These are phyloP conservation scores for Gasteruption jaculator DNA, from an alignment of 2,888 invertebrate species.

Conservation along the genomic window DNA sequence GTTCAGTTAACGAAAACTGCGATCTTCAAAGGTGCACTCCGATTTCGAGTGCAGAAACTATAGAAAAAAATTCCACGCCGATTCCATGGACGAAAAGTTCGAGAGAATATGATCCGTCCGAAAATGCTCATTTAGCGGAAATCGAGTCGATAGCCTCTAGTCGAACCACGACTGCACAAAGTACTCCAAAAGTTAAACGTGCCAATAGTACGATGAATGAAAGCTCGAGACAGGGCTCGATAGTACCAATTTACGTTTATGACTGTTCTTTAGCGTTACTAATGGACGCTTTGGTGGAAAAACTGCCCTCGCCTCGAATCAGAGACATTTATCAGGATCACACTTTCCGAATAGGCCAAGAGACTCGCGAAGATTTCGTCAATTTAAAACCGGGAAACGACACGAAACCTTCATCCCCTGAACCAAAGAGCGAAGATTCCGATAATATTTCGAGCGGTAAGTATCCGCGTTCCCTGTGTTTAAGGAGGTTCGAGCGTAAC, in stretches of 20 bases:
- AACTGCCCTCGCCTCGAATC: conserved; percentile 40
- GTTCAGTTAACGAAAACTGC: conserved; percentile 21
- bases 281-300: conserved; percentile 55
- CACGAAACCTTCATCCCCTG: conserved; percentile 49
- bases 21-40: conserved; percentile 24
- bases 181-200: conserved; percentile 25
- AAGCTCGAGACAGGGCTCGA: conserved; percentile 34
- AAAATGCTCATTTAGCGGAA: conserved; percentile 19
- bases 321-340: conserved; percentile 57
- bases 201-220: conserved; percentile 21
- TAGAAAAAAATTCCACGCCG: conserved; percentile 17
- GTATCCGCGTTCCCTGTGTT: not conserved
- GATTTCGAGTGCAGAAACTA: conserved; percentile 21
- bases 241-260: conserved; percentile 64
- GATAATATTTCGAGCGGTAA: conserved; percentile 43
- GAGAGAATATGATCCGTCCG: conserved; percentile 17
- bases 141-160: conserved; percentile 28
- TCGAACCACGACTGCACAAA: conserved; percentile 25
- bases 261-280: conserved; percentile 61
- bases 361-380: conserved; percentile 40
- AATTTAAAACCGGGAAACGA: conserved; percentile 49
- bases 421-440: conserved; percentile 54
- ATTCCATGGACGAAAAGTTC: conserved; percentile 15
- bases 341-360: conserved; percentile 52
- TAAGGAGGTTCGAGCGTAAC: too few relatives aligned